Evolutionary conservation across 2,113 vertebrate genomes (phyloP), one percentile per base, ranked within the genome.

Genomic region (Nothocercus nigrocapillus): DNA sequence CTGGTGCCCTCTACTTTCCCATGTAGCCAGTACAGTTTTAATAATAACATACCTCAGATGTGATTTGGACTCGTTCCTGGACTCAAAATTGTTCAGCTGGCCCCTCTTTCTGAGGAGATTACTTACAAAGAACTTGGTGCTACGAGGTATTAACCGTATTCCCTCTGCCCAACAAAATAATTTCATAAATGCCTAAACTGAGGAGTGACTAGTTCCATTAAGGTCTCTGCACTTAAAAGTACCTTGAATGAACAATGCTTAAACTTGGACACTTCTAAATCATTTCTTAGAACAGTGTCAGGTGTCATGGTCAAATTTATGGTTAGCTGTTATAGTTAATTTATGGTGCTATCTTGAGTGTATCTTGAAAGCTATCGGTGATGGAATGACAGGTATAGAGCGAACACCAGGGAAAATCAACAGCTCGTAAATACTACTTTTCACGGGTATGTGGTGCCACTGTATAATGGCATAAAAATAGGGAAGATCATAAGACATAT

Each of bases 1-100:
- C 5, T 32, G 13, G 2, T 63, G 56, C 30, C 3, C 2, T 1
- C 19, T 59, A 11, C 25, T 86, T 74, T 83, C 30, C 36, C 2
- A 0, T 42, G 24, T 25, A 0, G 1, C 8, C 36, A 9, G 2
- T 30, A 32, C 30, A 32, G 16, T 7, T 8, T 40, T 62, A 32
- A 42, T 59, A 82, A 59, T 63, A 72, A 40, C 3, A n/a, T 61
- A 18, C 5, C 24, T 70, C 45, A 74, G 27, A 13, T 74, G 9
- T 59, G 49, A 58, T 14, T 77, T 67, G 32, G 27, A 79, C 5
- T 7, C 7, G 76, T 80, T 68, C 13, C 51, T 15, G 25, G 16
- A 4, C 47, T 85, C 80, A 44, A 64, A 93, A 62, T n/a, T 77
- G 15, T 66, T 77, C 16, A 14, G 20, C 4, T 81, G 44, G 54